Base-by-base conservation (phyloP, 2,888 invertebrate genomes). In the Lepidocyrtinus sp. region DNA sequence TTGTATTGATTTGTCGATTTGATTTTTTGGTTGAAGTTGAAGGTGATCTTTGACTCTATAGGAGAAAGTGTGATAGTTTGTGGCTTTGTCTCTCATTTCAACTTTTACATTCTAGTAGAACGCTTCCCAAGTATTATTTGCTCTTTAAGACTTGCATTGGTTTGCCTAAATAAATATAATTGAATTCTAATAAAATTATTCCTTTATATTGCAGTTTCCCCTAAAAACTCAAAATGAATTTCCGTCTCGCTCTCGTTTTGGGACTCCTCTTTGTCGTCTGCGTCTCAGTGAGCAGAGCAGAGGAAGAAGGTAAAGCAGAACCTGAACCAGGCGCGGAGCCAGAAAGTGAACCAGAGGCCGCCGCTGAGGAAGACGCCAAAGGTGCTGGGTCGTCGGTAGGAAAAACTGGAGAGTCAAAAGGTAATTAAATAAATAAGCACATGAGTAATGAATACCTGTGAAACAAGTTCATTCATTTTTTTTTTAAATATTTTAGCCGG, bases 211-310 rank as follows among this genome's bases (percentile, higher is more conserved):
- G n/a, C 63, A 22, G 27, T 45, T 45, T 19, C 50, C 27, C 50
- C 50, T 62, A 76, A 17, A 27, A 63, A 69, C 24, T 68, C 76
- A 83, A 80, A 73, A 77, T 84, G 84, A 84, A 85, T 45, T 78
- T 86, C 77, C 85, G 85, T 62, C 74, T 82, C 75, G 82, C 81
- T 24, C 82, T 86, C 36, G 46, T 86, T 21, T 73, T 86, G 65
- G 86, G 85, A 70, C 79, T 85, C 46, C 80, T 86, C 67, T 82
- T 78, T 45, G 75, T 84, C 63, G 68, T 86, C 76, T 84, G 84
- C 78, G 71, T 85, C 27, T 81, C 84, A 68, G 17, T 73, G 63
- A 69, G 70, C 67, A 27, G 75, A 61, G 86, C 84, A 19, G 85
- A 85, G 70, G 83, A 85, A 0, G 75, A 75, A 45, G 3, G 46